A percentile compares a stretch with the other conserved stretches of the same genome.
phyloP scores from a whole-genome alignment of 2,888 invertebrate genomes.

The Leptinotarsa peninsularis region DNA sequence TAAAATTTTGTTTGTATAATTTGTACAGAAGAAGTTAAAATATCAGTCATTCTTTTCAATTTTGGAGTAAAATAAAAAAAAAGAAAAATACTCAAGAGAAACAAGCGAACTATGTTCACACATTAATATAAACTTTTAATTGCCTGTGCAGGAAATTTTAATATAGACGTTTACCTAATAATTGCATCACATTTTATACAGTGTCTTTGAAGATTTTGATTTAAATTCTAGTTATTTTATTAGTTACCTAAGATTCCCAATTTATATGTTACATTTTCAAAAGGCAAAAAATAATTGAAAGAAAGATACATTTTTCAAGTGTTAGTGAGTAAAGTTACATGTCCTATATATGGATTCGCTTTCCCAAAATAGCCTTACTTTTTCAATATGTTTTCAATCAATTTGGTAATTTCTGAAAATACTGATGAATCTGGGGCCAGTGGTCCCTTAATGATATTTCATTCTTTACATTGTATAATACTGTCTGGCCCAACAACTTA shows the following conservation, averaged over 20 bases:
- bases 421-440: conserved; percentile 16
- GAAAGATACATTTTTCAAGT: neutral
- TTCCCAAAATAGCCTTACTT: neutral
- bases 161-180: conserved; percentile 4
- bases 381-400: conserved; percentile 1
- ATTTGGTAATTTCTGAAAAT: conserved; percentile 9
- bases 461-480: conserved; percentile 12
- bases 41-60: conserved; percentile 41
- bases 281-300: neutral
- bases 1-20: conserved; percentile 29
- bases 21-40: conserved; percentile 38
- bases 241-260: conserved; percentile 8
- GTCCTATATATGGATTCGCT: neutral
- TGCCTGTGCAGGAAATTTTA: conserved; percentile 2
- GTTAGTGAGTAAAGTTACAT: too few relatives aligned
- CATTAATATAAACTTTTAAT: conserved; percentile 6
- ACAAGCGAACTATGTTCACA: conserved; percentile 12
- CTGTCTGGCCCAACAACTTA: conserved; percentile 16
- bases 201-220: conserved; percentile 19
- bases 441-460: conserved; percentile 18
- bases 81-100: neutral
- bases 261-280: neutral
- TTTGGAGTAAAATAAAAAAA: conserved; percentile 27
- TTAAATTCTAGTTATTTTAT: neutral
- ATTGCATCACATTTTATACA: conserved; percentile 15